Conservation (phyloP, 2,797 vertebrate species). For the Ciconia nigra region DNA sequence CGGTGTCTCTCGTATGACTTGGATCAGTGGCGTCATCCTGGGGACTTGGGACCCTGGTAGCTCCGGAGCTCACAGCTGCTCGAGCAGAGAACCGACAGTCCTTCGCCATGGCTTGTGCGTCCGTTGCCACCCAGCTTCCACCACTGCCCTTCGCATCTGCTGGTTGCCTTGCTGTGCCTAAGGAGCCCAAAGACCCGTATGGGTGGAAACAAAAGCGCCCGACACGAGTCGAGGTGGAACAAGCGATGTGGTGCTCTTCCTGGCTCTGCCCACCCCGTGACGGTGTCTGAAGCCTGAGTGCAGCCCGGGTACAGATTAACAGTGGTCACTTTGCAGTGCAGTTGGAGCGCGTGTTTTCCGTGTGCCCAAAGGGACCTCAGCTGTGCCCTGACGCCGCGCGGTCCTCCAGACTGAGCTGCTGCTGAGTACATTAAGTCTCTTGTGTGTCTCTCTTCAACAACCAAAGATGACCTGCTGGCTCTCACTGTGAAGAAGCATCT, state of each 20-base stretch:
- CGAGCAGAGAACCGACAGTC: neutral
- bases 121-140: neutral
- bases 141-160: neutral
- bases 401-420: neutral
- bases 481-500: neutral
- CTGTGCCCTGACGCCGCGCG: neutral
- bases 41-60: neutral
- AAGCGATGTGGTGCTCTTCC: neutral
- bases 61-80: rapidly evolving
- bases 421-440: neutral
- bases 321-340: neutral
- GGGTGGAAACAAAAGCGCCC: neutral
- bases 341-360: neutral
- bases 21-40: rapidly evolving
- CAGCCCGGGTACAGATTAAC: neutral
- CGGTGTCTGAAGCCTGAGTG: neutral
- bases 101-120: neutral
- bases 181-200: neutral
- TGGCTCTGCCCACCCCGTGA: neutral
- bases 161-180: neutral
- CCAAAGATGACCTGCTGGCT: constrained; percentile 37
- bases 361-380: neutral
- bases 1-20: neutral
- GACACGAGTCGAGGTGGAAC: neutral
- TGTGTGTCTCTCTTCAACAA: neutral